These are phyloP conservation scores for Pardosa pseudoannulata DNA, from an alignment of 2,888 invertebrate genomes.

Conservation along the genomic window DNA sequence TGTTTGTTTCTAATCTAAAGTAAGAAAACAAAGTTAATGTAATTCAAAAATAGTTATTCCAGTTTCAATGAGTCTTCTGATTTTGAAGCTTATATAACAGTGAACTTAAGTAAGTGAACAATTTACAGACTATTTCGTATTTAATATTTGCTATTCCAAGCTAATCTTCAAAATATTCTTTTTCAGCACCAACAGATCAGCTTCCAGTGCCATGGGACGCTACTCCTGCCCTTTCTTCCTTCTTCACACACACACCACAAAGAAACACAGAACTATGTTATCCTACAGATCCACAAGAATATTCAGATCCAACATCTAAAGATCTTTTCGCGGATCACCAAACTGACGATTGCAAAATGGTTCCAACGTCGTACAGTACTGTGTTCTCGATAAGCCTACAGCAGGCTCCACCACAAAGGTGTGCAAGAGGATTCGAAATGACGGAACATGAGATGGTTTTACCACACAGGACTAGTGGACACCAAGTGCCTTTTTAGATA, in stretches of 20 bases:
- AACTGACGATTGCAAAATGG: constrained; percentile 13
- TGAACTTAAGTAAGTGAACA: too few relatives aligned
- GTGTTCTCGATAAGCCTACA: constrained; percentile 23
- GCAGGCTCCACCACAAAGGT: not conserved
- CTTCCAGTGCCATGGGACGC: constrained; percentile 34
- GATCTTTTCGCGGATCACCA: constrained; percentile 27
- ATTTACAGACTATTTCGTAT: too few relatives aligned
- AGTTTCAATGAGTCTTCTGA: too few relatives aligned
- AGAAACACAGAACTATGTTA: constrained; percentile 35
- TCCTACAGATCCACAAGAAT: constrained; percentile 17
- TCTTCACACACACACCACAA: constrained; percentile 38
- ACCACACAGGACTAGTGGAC: constrained; percentile 53
- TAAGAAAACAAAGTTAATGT: too few relatives aligned
- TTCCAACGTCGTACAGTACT: constrained; percentile 19
- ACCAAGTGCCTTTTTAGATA: constrained; percentile 39
- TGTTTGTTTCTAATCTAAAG: too few relatives aligned
- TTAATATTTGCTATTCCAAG: too few relatives aligned
- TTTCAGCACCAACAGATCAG: constrained; percentile 20
- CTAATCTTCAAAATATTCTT: not conserved
- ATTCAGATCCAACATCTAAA: constrained; percentile 15
- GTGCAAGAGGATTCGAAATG: constrained; percentile 35
- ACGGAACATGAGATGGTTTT: constrained; percentile 48
- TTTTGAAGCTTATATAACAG: too few relatives aligned
- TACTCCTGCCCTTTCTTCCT: constrained; percentile 23
- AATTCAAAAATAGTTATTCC: too few relatives aligned